Conservation (phyloP, 2,888 invertebrate genomes). For the Agelastica alni region DNA sequence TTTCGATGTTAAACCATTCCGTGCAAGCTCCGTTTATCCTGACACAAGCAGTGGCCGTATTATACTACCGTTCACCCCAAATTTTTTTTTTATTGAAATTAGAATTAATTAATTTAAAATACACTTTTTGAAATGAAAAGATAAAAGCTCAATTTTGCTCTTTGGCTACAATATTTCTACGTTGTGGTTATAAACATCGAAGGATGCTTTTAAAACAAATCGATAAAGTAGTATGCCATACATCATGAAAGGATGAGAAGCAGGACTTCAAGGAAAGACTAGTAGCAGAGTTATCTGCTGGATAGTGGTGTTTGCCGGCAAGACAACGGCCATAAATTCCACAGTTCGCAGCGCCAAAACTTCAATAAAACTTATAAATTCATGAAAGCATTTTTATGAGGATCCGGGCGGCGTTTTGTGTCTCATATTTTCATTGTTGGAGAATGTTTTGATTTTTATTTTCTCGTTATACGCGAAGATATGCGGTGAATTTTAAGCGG, state of each 20-base stretch:
- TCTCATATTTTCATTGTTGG: conserved; percentile 27
- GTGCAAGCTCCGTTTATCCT: no score
- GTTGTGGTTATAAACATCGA: no score
- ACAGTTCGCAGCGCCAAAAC: conserved; percentile 25
- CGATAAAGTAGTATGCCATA: conserved; percentile 20
- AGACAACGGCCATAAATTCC: conserved; percentile 22
- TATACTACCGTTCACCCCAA: no score
- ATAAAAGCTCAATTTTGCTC: no score
- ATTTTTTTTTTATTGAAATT: no score
- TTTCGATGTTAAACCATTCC: no score
- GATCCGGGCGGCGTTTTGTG: conserved; percentile 18
- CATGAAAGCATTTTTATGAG: conserved; percentile 32
- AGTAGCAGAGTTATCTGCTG: conserved; percentile 15
- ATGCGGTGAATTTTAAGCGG: conserved; percentile 23
- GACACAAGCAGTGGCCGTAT: no score
- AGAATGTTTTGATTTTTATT: conserved; percentile 29
- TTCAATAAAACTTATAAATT: conserved; percentile 32
- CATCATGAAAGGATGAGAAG: conserved; percentile 10
- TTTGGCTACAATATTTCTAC: no score
- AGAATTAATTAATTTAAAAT: no score
- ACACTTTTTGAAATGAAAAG: no score
- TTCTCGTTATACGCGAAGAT: conserved; percentile 24
- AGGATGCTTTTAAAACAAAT: conserved; percentile 18
- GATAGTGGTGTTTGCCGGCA: conserved; percentile 15
- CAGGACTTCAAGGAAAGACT: conserved; percentile 5